Percentiles rank a stretch among this genome's conserved stretches.
These are phyloP conservation scores for Clunio marinus DNA, from an alignment of 2,888 invertebrate genomes.

Conservation along the genomic window DNA sequence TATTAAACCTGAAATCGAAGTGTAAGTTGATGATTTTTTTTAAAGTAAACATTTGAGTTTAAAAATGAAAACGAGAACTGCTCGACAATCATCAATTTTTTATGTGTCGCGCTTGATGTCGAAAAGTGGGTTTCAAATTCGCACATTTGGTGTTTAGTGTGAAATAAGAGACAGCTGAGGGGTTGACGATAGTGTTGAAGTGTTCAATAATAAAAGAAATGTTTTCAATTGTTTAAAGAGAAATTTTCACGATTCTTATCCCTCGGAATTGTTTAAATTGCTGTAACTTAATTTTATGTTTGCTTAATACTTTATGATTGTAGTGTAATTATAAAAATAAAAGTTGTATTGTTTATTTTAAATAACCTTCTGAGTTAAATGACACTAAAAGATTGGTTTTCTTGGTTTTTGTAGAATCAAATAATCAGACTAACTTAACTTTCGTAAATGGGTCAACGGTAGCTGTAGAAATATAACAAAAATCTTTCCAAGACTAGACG, in stretches of 20 bases:
- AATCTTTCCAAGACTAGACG: slow-evolving; percentile 19
- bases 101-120: slow-evolving; percentile 13
- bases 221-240: no score
- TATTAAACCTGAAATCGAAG: slow-evolving; percentile 18
- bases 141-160: not conserved
- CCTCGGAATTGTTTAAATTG: no score
- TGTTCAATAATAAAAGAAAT: no score
- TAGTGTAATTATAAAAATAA: not conserved
- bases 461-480: not conserved
- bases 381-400: no score
- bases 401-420: no score
- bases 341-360: not conserved
- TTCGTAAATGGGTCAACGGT: no score
- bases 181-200: no score
- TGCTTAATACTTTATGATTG: not conserved
- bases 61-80: no score
- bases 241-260: no score
- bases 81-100: slow-evolving; percentile 26
- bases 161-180: no score
- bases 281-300: not conserved
- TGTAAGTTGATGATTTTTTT: slow-evolving; percentile 1
- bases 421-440: no score
- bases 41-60: slow-evolving; percentile 14
- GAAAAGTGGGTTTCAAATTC: slow-evolving; percentile 19
- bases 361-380: slow-evolving; percentile 30